phyloP scores from a whole-genome alignment of 53 echinoderm and acorn worm genomes.

The Hippasteria phrygiana region DNA sequence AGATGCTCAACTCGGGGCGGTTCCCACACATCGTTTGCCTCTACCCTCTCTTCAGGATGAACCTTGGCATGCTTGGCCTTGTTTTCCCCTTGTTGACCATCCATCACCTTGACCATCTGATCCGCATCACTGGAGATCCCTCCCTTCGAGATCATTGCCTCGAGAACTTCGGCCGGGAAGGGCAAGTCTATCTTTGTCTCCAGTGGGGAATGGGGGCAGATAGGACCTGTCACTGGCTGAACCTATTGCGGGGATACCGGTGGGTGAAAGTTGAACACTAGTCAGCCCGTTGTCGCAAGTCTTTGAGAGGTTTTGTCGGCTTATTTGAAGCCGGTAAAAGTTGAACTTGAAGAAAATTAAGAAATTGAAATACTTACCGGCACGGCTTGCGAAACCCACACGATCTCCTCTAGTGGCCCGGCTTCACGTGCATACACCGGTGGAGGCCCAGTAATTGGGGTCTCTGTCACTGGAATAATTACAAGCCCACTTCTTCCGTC shows the following conservation, averaged over 20 bases:
- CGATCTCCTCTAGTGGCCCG: conserved; percentile 40
- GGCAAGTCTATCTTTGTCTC: conserved; percentile 43
- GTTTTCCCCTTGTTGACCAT: conserved; percentile 6
- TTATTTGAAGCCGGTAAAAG: background rate
- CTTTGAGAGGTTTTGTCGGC: background rate
- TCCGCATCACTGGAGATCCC: background rate
- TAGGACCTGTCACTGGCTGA: background rate
- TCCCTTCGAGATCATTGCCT: background rate
- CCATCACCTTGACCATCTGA: conserved; percentile 22
- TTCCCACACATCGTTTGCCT: conserved; percentile 87
- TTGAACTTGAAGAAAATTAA: background rate
- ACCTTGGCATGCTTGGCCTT: background rate
- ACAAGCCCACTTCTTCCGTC: conserved; percentile 9
- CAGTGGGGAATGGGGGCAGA: conserved; percentile 12
- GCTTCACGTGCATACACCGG: conserved; percentile 43
- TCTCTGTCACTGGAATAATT: background rate
- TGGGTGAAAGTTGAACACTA: conserved; percentile 36
- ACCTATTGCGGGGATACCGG: conserved; percentile 25
- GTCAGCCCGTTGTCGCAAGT: background rate
- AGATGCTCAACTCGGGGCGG: conserved; percentile 67
- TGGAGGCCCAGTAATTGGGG: conserved; percentile 34
- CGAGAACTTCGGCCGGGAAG: background rate
- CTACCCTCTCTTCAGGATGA: background rate
- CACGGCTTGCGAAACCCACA: conserved; percentile 30
- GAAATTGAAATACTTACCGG: conserved; percentile 43